Conservation (phyloP, 2,797 vertebrate species). For the Poecilia wingei region DNA sequence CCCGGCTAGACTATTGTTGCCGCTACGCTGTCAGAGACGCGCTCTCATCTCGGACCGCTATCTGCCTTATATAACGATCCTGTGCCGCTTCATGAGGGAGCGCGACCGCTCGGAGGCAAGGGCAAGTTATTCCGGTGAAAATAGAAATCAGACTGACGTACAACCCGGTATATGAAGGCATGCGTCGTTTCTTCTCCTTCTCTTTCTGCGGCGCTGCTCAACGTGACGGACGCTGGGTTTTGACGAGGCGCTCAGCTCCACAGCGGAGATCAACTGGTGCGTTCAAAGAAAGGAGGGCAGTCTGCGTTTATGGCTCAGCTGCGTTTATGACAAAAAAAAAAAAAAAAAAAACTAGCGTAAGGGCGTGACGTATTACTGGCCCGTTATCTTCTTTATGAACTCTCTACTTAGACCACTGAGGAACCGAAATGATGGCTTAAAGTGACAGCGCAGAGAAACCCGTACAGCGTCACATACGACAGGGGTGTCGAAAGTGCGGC, state of each 20-base stretch:
- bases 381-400: slow-evolving; percentile 62
- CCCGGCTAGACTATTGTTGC: slow-evolving; percentile 31
- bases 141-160: not conserved
- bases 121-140: slow-evolving; percentile 21
- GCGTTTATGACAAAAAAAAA: slow-evolving; percentile 41
- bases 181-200: slow-evolving; percentile 4
- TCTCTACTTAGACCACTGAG: slow-evolving; percentile 19
- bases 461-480: not conserved
- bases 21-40: slow-evolving; percentile 31
- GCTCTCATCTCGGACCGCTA: slow-evolving; percentile 61
- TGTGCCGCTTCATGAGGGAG: slow-evolving; percentile 1
- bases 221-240: slow-evolving; percentile 41
- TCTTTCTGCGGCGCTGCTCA: slow-evolving; percentile 19
- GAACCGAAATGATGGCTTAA: slow-evolving; percentile 61
- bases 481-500: too few species aligned
- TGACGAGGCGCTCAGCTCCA: slow-evolving; percentile 38
- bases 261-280: slow-evolving; percentile 35
- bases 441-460: slow-evolving; percentile 56
- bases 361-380: slow-evolving; percentile 65
- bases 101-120: not conserved
- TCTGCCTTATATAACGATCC: slow-evolving; percentile 58
- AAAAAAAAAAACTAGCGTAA: slow-evolving; percentile 9
- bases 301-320: not conserved
- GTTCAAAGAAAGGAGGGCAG: slow-evolving; percentile 21
- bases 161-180: not conserved